Evolutionary conservation across 2,113 vertebrate genomes (phyloP), one percentile per base, ranked within the genome.

Genomic region (Ciconia boyciana): DNA sequence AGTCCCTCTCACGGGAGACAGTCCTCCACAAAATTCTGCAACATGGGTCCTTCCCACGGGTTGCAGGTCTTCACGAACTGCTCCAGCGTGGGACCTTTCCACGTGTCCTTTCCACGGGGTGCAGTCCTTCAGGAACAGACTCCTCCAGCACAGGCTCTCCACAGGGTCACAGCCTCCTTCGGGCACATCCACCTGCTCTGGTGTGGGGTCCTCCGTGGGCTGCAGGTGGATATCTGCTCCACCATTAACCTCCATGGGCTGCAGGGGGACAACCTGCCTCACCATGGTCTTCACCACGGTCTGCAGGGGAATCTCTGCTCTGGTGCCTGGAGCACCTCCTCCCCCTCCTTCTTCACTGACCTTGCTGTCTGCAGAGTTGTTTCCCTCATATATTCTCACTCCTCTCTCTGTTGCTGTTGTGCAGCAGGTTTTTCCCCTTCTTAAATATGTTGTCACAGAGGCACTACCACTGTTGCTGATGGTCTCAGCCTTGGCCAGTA

Each of bases 241-340:
- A 3, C 11, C 3, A 0, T 6, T 10, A 10, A 25, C 16, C 6
- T 60, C 26, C 26, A 29, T 5, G 14, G 44, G 18, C 44, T 82
- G 21, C 36, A 49, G 10, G 12, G 7, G 7, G 3, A 60, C 36
- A 60, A 36, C 13, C 76, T 55, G 24, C 41, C 34, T 71, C n/a
- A 72, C 24, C 34, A 41, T 16, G 46, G 28, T 11, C 28, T 79
- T 13, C 39, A 12, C 29, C 41, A 64, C 0, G 2, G 44, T 17
- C 44, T 52, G 18, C 19, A n/a, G 34, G 19, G 21, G 36, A 60
- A 75, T 82, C 16, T 60, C 36, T 58, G 25, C 13, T 43, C 8
- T 1, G 1, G 4, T 0, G 1, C 24, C 39, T 48, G 26, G 16
- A 68, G 13, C 39, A 76, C 4, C 14, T 41, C 22, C 44, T 82